Conservation (phyloP, 2,113 vertebrate genomes). For the Sebastes fasciatus region DNA sequence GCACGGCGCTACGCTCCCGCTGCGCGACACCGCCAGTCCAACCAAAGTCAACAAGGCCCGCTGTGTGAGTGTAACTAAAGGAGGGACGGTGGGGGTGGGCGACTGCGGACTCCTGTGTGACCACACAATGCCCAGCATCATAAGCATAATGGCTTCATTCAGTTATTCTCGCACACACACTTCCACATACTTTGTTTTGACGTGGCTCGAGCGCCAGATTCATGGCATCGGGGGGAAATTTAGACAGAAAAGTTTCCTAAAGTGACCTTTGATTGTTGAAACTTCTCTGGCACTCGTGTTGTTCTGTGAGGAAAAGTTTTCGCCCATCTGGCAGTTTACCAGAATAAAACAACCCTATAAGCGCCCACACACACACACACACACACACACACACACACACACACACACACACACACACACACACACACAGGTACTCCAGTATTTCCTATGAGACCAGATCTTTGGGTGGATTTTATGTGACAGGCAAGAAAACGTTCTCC, state of each 20-base stretch:
- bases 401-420: constrained; percentile 18
- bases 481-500: constrained; percentile 39
- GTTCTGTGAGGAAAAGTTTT: constrained; percentile 38
- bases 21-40: constrained; percentile 61
- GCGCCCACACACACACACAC: constrained; percentile 11
- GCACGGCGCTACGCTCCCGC: constrained; percentile 44
- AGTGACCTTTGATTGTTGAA: constrained; percentile 45
- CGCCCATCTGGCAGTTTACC: constrained; percentile 37
- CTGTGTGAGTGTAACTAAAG: constrained; percentile 63
- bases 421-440: constrained; percentile 22
- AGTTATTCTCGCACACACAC: constrained; percentile 28
- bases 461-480: constrained; percentile 38
- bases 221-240: constrained; percentile 29
- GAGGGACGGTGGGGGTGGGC: constrained; percentile 42
- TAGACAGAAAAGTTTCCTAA: constrained; percentile 42
- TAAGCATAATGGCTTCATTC: constrained; percentile 66
- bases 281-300: constrained; percentile 43
- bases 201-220: constrained; percentile 12
- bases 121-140: constrained; percentile 48
- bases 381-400: constrained; percentile 11
- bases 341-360: constrained; percentile 36
- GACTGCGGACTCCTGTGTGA: constrained; percentile 47
- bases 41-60: constrained; percentile 74
- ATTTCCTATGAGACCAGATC: constrained; percentile 36
- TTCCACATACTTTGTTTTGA: constrained; percentile 41